Conservation (phyloP, 2,113 vertebrate species). For the Gadus chalcogrammus region DNA sequence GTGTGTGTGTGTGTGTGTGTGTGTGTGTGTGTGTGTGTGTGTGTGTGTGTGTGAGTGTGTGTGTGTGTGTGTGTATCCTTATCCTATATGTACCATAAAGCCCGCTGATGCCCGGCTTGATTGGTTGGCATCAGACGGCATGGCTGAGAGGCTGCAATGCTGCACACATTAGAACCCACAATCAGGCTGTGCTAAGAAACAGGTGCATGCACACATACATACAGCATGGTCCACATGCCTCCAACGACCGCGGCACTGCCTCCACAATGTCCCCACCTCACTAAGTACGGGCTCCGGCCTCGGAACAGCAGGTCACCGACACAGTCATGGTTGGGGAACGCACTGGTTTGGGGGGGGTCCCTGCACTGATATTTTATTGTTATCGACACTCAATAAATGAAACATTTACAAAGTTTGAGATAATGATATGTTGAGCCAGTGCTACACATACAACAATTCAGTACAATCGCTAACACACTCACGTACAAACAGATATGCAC, state of each 20-base stretch:
- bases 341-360: background rate
- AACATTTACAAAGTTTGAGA: slow-evolving; percentile 26
- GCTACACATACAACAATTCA: background rate
- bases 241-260: too few relatives aligned
- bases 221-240: background rate
- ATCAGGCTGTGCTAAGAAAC: background rate
- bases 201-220: background rate
- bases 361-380: background rate
- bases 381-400: background rate
- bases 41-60: too few relatives aligned
- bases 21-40: too few relatives aligned
- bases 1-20: too few relatives aligned
- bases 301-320: too few relatives aligned
- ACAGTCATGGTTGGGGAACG: background rate
- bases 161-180: background rate
- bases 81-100: too few relatives aligned
- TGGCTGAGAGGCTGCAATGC: too few relatives aligned
- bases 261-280: too few relatives aligned
- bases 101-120: too few relatives aligned
- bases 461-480: background rate
- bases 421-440: background rate
- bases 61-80: too few relatives aligned
- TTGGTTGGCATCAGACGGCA: too few relatives aligned
- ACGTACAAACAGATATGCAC: slow-evolving; percentile 15
- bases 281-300: too few relatives aligned